Conservation (phyloP, 2,888 invertebrate species). For the Andrena trimmerana region DNA sequence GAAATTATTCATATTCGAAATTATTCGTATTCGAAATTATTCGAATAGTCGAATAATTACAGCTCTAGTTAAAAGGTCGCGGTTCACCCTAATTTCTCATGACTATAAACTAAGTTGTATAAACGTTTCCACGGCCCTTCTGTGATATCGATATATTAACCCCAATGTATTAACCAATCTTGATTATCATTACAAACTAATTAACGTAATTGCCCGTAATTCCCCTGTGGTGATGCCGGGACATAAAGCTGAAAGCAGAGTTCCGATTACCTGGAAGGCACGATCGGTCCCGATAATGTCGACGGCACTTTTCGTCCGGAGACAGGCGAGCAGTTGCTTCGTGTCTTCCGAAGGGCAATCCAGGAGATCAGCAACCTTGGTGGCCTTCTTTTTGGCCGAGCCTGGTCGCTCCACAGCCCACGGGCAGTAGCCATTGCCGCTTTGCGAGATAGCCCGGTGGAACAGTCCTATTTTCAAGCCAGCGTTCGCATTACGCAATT, state of each 20-base stretch:
- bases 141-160: too few species aligned
- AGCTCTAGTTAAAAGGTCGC: too few species aligned
- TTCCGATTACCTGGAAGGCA: conserved; percentile 88
- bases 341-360: conserved; percentile 87
- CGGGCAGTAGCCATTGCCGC: conserved; percentile 90
- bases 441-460: conserved; percentile 91
- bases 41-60: too few species aligned
- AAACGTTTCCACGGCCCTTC: too few species aligned
- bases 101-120: too few species aligned
- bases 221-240: too few species aligned
- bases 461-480: conserved; percentile 87
- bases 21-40: too few species aligned
- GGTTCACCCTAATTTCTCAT: too few species aligned
- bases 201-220: not conserved
- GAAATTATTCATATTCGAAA: too few species aligned
- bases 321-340: conserved; percentile 87
- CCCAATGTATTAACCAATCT: too few species aligned
- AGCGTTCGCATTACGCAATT: conserved; percentile 15
- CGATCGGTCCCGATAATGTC: conserved; percentile 89
- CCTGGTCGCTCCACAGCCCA: conserved; percentile 89
- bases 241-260: not conserved
- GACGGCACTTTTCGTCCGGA: conserved; percentile 87
- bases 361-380: conserved; percentile 87
- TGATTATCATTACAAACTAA: not conserved
- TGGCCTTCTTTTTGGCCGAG: conserved; percentile 87